Evolutionary conservation across 2,113 vertebrate species (phyloP).

Genomic region (Urocolius indicus): DNA sequence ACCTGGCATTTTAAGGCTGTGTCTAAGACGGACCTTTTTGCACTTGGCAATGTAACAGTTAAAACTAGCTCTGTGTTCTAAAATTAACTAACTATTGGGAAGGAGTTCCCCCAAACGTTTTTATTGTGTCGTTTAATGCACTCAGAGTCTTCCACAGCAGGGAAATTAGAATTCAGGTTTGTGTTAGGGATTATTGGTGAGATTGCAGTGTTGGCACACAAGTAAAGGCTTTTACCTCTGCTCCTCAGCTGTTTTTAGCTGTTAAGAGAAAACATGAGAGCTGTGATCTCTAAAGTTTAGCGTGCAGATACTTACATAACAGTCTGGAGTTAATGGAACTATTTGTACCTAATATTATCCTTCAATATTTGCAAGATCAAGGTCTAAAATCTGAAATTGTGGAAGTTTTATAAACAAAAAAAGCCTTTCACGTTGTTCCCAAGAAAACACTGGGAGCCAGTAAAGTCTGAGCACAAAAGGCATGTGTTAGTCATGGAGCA

Average conservation of each 20-base stretch:
- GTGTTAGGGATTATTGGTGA: neutral
- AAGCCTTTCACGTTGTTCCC: neutral
- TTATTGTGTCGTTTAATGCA: neutral
- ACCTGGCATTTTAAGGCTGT: neutral
- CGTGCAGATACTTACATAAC: neutral
- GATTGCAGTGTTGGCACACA: neutral
- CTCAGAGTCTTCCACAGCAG: neutral
- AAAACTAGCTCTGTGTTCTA: neutral
- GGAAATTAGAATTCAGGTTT: neutral
- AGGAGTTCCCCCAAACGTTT: neutral
- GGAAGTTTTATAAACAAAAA: neutral
- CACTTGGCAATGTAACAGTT: neutral
- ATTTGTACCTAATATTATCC: neutral
- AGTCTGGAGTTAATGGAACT: neutral
- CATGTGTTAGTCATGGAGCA: rapidly evolving
- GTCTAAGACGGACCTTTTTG: neutral
- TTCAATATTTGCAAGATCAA: neutral
- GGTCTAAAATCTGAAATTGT: neutral
- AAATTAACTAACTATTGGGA: neutral
- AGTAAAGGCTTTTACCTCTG: neutral
- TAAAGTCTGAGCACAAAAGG: neutral
- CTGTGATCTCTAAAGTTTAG: neutral
- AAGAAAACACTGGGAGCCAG: neutral
- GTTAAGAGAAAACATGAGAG: neutral
- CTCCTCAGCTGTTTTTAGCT: neutral